phyloP scores from a whole-genome alignment of 2,113 vertebrate species.

The Centropristis striata region DNA sequence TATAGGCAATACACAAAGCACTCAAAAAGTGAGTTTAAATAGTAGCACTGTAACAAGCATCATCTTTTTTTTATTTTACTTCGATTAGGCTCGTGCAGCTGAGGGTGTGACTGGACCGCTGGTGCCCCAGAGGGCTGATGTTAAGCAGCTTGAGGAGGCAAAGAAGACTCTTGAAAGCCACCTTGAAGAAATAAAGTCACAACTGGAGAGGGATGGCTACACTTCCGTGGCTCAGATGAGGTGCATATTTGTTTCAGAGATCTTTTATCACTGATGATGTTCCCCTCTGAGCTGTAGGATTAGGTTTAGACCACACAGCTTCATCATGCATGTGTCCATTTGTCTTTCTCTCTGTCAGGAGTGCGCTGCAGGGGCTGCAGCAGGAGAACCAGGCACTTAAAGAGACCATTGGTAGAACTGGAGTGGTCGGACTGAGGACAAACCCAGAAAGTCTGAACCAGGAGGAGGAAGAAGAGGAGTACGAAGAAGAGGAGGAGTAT shows the following conservation, averaged over 20 bases:
- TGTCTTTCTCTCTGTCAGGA: constrained; percentile 70
- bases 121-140: not conserved
- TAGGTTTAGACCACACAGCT: not conserved
- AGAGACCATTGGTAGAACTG: constrained; percentile 62
- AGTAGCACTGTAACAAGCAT: not conserved
- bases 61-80: not conserved
- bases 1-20: too few species aligned
- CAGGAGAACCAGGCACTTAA: constrained; percentile 88
- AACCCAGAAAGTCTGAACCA: constrained; percentile 27
- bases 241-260: constrained; percentile 67
- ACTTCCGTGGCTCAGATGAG: constrained; percentile 90
- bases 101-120: constrained; percentile 15
- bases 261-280: not conserved
- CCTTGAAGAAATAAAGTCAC: constrained; percentile 85
- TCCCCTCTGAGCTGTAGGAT: not conserved
- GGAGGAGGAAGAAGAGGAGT: constrained; percentile 76
- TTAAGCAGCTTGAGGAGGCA: constrained; percentile 79
- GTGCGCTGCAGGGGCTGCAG: constrained; percentile 86
- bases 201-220: constrained; percentile 89
- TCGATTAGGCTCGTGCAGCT: constrained; percentile 38
- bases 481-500: constrained; percentile 38
- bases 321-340: not conserved
- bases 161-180: constrained; percentile 84
- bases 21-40: too few species aligned
- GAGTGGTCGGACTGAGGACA: constrained; percentile 1